Conservation (phyloP, 2,888 invertebrate species). For the Trissolcus japonicus region DNA sequence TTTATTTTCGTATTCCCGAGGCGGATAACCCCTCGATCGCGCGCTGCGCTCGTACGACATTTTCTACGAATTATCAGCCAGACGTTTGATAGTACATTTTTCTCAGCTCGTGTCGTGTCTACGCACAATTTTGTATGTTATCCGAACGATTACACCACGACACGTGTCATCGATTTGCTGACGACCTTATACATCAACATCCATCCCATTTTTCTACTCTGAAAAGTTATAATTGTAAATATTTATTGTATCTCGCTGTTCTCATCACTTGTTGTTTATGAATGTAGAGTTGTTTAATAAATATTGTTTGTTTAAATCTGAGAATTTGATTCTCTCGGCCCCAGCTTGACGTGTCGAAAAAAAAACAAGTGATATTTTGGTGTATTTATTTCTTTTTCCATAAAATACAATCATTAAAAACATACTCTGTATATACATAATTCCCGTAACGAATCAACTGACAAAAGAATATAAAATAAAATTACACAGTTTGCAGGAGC, state of each 20-base stretch:
- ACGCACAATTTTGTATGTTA: constrained; percentile 44
- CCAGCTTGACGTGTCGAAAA: background rate
- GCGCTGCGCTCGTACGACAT: constrained; percentile 36
- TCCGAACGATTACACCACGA: constrained; percentile 34
- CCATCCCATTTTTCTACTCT: background rate
- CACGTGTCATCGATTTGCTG: constrained; percentile 31
- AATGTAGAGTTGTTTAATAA: background rate
- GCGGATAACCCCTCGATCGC: constrained; percentile 1
- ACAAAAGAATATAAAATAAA: constrained; percentile 40
- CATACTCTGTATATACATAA: constrained; percentile 51
- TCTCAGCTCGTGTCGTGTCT: constrained; percentile 43
- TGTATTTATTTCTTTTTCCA: constrained; percentile 26
- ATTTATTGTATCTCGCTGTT: background rate
- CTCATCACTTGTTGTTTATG: background rate
- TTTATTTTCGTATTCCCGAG: background rate
- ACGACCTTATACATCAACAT: background rate
- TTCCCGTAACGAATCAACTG: constrained; percentile 51
- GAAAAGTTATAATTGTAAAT: background rate
- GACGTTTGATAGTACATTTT: constrained; percentile 51
- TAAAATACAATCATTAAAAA: constrained; percentile 53
- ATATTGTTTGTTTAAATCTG: background rate
- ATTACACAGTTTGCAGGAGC: constrained; percentile 24
- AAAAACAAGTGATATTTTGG: background rate
- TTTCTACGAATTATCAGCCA: constrained; percentile 52
- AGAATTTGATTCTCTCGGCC: background rate